phyloP scores from a whole-genome alignment of 2,113 vertebrate genomes.

The Phyllopteryx taeniolatus region DNA sequence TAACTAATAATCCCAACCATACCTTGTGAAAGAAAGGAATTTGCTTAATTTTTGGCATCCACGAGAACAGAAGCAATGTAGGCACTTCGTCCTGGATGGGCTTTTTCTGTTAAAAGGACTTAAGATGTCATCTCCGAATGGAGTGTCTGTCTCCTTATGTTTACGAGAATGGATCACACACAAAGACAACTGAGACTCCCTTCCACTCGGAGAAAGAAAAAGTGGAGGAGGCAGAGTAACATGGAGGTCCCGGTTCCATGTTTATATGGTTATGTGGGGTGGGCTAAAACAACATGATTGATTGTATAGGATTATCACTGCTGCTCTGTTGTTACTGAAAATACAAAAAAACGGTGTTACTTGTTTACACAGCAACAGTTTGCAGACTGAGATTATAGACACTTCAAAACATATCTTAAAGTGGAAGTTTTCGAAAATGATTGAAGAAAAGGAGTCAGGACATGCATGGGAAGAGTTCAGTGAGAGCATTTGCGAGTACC shows the following conservation, averaged over 20 bases:
- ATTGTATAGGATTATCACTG: background rate
- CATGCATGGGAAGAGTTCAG: no score
- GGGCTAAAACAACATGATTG: background rate
- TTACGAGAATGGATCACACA: conserved; percentile 45
- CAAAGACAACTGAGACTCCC: conserved; percentile 58
- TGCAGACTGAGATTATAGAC: no score
- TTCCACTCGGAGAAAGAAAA: conserved; percentile 1
- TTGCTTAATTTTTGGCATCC: conserved; percentile 9
- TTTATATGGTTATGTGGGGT: conserved; percentile 14
- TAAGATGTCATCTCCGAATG: conserved; percentile 40
- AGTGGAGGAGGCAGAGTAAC: conserved; percentile 4
- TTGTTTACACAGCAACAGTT: no score
- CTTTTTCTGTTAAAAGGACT: conserved; percentile 40
- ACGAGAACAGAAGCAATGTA: conserved; percentile 9
- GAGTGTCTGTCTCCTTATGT: conserved; percentile 51
- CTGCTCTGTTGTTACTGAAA: background rate
- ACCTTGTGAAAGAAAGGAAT: background rate
- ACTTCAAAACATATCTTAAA: no score
- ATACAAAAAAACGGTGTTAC: background rate
- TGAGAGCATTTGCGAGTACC: no score
- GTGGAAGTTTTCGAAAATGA: no score
- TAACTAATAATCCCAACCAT: conserved; percentile 6
- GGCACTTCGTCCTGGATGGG: conserved; percentile 15
- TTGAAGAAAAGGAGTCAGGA: no score
- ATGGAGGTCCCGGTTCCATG: conserved; percentile 2